These are phyloP conservation scores for Griposia aprilina DNA, from an alignment of 2,888 invertebrate genomes.

Conservation along the genomic window DNA sequence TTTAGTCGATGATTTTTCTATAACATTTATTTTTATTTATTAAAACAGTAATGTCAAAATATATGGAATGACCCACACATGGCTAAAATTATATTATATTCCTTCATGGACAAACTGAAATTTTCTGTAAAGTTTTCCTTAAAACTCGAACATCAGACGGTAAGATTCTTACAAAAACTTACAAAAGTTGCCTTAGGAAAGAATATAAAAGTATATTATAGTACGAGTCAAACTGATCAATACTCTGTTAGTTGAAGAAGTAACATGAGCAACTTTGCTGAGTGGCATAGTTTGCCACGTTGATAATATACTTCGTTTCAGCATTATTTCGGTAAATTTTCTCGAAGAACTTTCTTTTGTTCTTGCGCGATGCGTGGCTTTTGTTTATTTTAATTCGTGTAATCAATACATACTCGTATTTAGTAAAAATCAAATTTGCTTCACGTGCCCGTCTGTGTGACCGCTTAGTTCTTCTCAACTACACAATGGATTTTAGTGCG, in stretches of 20 bases:
- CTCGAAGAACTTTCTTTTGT: background rate
- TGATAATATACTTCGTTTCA: constrained; percentile 5
- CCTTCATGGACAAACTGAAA: background rate
- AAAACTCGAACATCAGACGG: background rate
- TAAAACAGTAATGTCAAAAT: background rate
- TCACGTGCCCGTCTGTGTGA: too few relatives aligned
- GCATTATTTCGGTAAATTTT: background rate
- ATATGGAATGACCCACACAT: background rate
- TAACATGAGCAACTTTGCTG: background rate
- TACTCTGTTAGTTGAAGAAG: constrained; percentile 17
- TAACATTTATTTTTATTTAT: too few relatives aligned
- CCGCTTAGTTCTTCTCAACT: too few relatives aligned
- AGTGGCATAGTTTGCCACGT: background rate
- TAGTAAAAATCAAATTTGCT: too few relatives aligned
- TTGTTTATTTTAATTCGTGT: too few relatives aligned
- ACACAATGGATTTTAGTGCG: too few relatives aligned
- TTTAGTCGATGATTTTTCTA: background rate
- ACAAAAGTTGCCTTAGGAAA: background rate
- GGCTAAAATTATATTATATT: too few relatives aligned
- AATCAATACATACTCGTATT: too few relatives aligned
- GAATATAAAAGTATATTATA: background rate
- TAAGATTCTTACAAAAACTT: background rate
- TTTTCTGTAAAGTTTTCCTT: constrained; percentile 1
- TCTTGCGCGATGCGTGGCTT: too few relatives aligned
- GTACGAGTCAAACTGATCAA: constrained; percentile 2